Evolutionary conservation across 1,140 invertebrate species (phyloP), one percentile per base, ranked within the genome.

Genomic region (Bombus polaris): DNA sequence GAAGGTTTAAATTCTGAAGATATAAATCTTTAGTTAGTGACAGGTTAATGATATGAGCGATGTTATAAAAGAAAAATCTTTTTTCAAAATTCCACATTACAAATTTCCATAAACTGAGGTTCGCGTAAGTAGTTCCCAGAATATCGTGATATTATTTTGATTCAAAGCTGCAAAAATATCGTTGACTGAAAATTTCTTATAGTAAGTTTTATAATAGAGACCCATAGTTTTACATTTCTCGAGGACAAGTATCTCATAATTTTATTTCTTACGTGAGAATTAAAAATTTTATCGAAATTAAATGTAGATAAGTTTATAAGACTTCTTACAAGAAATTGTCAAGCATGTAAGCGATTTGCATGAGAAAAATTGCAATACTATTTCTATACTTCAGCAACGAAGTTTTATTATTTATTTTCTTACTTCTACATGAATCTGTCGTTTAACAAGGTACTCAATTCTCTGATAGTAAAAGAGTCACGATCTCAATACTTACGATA

Each of bases 231-330:
- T 28, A 12, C 25, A 59, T 25, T 3, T 62, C 28, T 62, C 1
- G 28, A 13, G 10, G 0, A 10, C 3, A 62, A 13, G 28, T n/a
- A 13, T n/a, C 5, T 0, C 1, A n/a, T 13, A 13, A 62, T n/a
- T n/a, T 62, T 62, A n/a, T n/a, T 62, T 13, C 59, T 62, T 12
- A 25, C 59, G 12, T 0, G 12, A 62, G 28, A n/a, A 62, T n/a
- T n/a, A 62, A 47, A 6, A 47, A 47, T 18, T 18, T 18, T 47
- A 47, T 47, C 47, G 47, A 47, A 47, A 47, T 47, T 47, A 18
- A 47, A 47, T 6, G 28, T n/a, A 12, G 28, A 62, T n/a, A 62
- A n/a, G 10, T 62, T n/a, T n/a, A n/a, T 13, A n/a, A 62, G 12
- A 13, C 0, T 13, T 3, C 12, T 13, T 62, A 3, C 10, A 62